Evolutionary conservation across 1,140 invertebrate genomes (phyloP), one percentile per base, ranked within the genome.

Genomic region (Arion vulgaris): DNA sequence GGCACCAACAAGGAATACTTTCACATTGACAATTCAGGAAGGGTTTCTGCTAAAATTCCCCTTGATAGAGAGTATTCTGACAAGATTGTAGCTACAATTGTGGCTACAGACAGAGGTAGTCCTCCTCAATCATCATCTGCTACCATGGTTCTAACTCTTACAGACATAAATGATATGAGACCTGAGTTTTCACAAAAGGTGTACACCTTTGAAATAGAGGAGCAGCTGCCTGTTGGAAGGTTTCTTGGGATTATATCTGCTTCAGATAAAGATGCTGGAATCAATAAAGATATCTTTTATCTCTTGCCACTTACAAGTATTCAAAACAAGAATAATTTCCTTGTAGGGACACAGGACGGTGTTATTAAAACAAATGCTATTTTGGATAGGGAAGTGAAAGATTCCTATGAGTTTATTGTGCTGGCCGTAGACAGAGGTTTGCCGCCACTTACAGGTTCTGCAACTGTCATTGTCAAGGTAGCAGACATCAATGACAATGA

Each of bases 401-500:
- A 95, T 0, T 90, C 94, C 41, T 98, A 98, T 91, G 94, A 95
- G 89, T 95, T 99, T 82, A 93, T 94, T 36, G 89, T 93, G 0
- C 83, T 89, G 69, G 93, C 92, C 15, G 88, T 83, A 23, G 93
- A 93, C 80, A 87, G 90, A 13, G 92, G 91, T 0, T 84, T 84
- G 13, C 94, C 90, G 69, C 91, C 72, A 86, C 90, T 45, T 73
- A 92, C 9, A 68, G 81, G 95, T 0, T 94, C 94, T 19, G 93
- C 97, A 28, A 93, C 93, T 57, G 93, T 98, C 68, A 94, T 92
- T 26, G 84, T 91, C 73, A 84, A 81, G 36, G 92, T 99, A 0
- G 93, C 95, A 84, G 97, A 99, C 91, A 96, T 97, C 86, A 99
- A 99, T 90, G 97, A 99, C 90, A 97, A 98, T 89, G 94, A 94